Evolutionary conservation across 2,888 invertebrate species (phyloP), one percentile per base, ranked within the genome.

Genomic region (Rhagium mordax): DNA sequence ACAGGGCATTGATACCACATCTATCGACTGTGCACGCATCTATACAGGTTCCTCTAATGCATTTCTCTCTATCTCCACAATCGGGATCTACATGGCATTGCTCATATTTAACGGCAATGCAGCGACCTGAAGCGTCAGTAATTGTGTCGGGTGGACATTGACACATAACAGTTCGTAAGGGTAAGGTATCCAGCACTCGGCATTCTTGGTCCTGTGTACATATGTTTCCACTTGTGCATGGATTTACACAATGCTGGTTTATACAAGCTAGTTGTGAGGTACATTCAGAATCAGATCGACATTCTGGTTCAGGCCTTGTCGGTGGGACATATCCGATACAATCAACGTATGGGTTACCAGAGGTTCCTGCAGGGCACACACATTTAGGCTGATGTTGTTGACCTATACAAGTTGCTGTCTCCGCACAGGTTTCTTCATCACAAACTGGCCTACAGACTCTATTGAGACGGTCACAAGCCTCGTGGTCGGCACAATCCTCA

Each of bases 1-100:
- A 97, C 74, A 94, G 90, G 1, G 97, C 95, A 83, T 96, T 96
- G 61, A 94, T 89, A 71, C 96, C 97, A 82, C 96, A 97, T 24
- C 91, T 90, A 79, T 94, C 93, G 1, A 94, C 89, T 75, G 91
- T 91, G 82, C 97, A 97, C 4, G 96, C 95, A 71, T 94, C 93
- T 5, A 94, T 89, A 85, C 96, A 97, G 69, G 89, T 90, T 79
- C 95, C 95, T 62, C 92, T 90, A 33, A 94, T 90, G 60, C 86
- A 97, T 76, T 93, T 92, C 81, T 96, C 94, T 0, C 91, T 89
- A 74, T 92, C 92, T 6, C 90, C 88, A 84, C 97, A 97, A 76
- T 97, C 95, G 0, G 91, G 89, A 86, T 96, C 94, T 0, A 89
- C 88, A 62, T 91, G 90, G 84, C 96, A 96, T 81, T 93, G 92